Evolutionary conservation across 2,797 vertebrate genomes (phyloP).

Genomic region (Jordanella pulchra): DNA sequence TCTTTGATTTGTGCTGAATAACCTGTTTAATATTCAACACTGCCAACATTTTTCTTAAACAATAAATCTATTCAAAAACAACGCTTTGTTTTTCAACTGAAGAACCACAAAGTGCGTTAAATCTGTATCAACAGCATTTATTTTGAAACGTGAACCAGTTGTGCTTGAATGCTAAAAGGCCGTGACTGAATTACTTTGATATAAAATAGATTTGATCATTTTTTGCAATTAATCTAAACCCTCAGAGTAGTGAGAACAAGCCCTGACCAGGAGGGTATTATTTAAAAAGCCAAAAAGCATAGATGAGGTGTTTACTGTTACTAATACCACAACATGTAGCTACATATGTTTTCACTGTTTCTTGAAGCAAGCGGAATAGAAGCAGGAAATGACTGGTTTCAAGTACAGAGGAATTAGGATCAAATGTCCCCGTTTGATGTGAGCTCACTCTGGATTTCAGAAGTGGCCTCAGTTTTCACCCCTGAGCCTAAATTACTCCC

Average conservation of each 20-base stretch:
- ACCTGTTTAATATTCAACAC: conserved; percentile 69
- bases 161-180: not conserved
- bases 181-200: not conserved
- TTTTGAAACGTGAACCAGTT: conserved; percentile 28
- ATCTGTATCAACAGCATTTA: conserved; percentile 11
- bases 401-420: not conserved
- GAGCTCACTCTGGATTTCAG: conserved; percentile 16
- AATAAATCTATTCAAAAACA: conserved; percentile 70
- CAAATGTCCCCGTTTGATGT: conserved; percentile 9
- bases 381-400: not conserved
- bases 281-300: not conserved
- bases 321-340: not conserved
- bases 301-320: not conserved
- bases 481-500: conserved; percentile 7
- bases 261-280: not conserved
- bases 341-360: not conserved
- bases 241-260: not conserved
- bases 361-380: not conserved
- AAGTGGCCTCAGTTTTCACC: not conserved
- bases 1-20: conserved; percentile 42
- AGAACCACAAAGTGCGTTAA: not conserved
- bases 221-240: not conserved
- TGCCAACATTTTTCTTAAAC: conserved; percentile 61
- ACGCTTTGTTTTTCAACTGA: conserved; percentile 12
- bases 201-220: not conserved